phyloP scores from a whole-genome alignment of 2,797 vertebrate species.

The Anas acuta region DNA sequence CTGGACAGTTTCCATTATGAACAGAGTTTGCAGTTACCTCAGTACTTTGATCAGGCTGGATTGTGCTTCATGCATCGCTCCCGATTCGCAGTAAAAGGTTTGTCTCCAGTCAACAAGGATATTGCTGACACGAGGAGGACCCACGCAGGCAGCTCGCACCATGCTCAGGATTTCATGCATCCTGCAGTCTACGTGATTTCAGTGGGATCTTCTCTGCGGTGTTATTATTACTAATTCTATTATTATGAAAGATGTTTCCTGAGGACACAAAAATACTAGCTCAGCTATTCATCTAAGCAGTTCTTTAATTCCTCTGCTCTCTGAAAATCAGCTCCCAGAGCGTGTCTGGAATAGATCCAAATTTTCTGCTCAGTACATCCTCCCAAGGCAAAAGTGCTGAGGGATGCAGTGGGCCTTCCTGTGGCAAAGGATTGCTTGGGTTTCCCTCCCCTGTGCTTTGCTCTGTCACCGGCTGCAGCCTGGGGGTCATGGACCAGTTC shows the following conservation, averaged over 20 bases:
- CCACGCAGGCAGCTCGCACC: not conserved
- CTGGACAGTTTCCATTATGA: not conserved
- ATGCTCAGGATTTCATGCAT: constrained; percentile 4
- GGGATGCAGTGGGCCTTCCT: not conserved
- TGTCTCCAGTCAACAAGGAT: not conserved
- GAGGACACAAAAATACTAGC: constrained; percentile 44
- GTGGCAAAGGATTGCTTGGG: not conserved
- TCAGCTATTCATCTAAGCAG: constrained; percentile 42
- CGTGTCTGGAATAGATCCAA: not conserved
- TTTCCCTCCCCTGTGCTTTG: not conserved
- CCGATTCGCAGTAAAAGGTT: not conserved
- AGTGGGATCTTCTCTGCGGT: constrained; percentile 11
- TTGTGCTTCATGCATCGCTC: not conserved
- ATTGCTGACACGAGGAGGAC: not conserved
- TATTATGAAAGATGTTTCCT: constrained; percentile 16
- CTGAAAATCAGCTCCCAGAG: not conserved
- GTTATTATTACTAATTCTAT: constrained; percentile 33
- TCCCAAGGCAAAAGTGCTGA: not conserved
- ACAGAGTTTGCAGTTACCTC: not conserved
- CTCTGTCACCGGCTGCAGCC: not conserved
- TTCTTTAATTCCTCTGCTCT: constrained; percentile 40
- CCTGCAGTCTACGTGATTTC: not conserved
- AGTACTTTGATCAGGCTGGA: not conserved
- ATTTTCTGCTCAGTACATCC: not conserved
- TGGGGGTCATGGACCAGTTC: accelerated